phyloP scores from a whole-genome alignment of 2,113 vertebrate species.

The Oreochromis niloticus region DNA sequence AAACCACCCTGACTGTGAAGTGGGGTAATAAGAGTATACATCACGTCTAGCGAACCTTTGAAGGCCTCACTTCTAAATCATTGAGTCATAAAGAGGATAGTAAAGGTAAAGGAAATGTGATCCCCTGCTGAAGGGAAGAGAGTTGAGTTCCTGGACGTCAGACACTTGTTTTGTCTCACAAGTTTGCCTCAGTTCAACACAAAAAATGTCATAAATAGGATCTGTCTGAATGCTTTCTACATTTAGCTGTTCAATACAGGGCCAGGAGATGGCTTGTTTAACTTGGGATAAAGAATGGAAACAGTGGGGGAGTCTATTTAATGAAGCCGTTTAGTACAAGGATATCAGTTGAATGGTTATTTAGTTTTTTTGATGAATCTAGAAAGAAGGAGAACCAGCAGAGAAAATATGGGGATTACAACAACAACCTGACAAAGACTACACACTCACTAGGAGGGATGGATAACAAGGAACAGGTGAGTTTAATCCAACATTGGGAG shows the following conservation, averaged over 20 bases:
- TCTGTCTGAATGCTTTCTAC: background rate
- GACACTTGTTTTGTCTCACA: background rate
- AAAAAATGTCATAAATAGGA: background rate
- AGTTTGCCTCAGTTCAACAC: background rate
- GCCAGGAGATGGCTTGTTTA: background rate
- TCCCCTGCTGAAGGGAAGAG: background rate
- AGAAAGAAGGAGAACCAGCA: background rate
- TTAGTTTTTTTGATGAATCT: background rate
- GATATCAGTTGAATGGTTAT: background rate
- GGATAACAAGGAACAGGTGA: background rate
- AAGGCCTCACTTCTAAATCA: background rate
- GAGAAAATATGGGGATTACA: background rate
- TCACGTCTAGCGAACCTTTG: background rate
- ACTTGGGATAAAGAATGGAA: background rate
- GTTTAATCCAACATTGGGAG: background rate
- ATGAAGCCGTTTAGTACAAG: background rate
- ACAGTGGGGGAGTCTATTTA: background rate
- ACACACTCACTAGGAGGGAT: background rate
- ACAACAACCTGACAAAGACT: background rate
- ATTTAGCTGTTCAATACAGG: background rate
- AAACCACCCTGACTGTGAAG: slow-evolving; percentile 4
- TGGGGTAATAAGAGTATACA: background rate
- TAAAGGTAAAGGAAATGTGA: background rate
- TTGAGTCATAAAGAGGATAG: background rate
- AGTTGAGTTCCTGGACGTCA: background rate